Evolutionary conservation across 2,888 invertebrate genomes (phyloP), one percentile per base, ranked within the genome.

Genomic region (Reticulitermes lucifugus): DNA sequence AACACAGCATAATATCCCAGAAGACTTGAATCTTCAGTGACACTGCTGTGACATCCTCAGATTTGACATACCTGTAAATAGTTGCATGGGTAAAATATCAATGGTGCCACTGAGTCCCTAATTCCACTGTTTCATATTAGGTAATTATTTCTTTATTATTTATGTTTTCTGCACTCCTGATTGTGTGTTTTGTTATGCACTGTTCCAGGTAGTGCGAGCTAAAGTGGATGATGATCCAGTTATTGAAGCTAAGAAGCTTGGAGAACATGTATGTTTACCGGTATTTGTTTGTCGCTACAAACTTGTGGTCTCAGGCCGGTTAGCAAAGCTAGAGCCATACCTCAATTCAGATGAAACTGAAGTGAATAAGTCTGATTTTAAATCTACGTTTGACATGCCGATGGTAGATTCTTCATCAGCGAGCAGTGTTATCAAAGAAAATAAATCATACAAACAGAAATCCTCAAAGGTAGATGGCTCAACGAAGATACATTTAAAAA

Each of bases 251-350:
- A 77, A 77, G 22, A n/a, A 43, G 41, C 7, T 46, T 21, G 25
- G n/a, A 46, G 12, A 14, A 46, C 46, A n/a, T 10, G 21, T 43
- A 9, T 10, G 7, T 77, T 4, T 46, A 4, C 77, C 77, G 2
- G 46, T 46, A 46, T 77, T 46, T 77, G 77, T 77, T 12, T 77
- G 77, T 43, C 77, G 77, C 46, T 77, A 77, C 77, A 77, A 77
- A 46, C 77, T 77, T 77, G 73, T 35, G 25, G n/a, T 6, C 12
- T 41, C 77, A 46, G n/a, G 12, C 29, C 41, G 18, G 21, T 41
- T 14, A 41, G 21, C 6, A 41, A 73, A 73, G 73, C 6, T 73
- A 73, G 21, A 41, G 35, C 73, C 73, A 21, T 73, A 73, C 35
- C 73, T 73, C 0, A 18, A 18, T 55, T 14, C 18, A 14, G 18